phyloP scores from a whole-genome alignment of 2,113 vertebrate genomes.

The Nyctereutes procyonoides region DNA sequence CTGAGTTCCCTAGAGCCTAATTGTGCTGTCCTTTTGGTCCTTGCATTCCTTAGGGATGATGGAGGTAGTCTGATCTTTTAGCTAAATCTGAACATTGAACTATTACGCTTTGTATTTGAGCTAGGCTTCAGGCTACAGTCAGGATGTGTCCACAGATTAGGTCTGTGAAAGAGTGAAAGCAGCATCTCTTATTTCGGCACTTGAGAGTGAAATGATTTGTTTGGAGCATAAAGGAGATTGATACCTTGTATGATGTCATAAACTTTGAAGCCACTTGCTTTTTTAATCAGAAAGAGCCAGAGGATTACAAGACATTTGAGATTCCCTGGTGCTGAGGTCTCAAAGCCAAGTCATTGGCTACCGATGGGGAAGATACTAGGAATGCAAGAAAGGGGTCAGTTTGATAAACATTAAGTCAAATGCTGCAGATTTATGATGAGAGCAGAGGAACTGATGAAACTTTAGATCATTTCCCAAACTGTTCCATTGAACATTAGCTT shows the following conservation, averaged over 20 bases:
- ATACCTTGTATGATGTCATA: slow-evolving; percentile 49
- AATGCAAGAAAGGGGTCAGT: background rate
- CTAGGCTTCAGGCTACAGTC: background rate
- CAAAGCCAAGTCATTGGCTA: background rate
- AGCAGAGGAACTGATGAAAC: background rate
- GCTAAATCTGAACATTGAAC: background rate
- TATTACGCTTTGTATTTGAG: background rate
- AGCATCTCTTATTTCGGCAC: background rate
- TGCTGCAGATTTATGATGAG: background rate
- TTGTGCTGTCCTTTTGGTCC: background rate
- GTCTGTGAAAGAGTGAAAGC: slow-evolving; percentile 1
- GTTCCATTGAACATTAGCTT: slow-evolving; percentile 14
- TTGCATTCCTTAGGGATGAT: background rate
- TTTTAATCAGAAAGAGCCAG: background rate
- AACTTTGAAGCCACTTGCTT: slow-evolving; percentile 57
- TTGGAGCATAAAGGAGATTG: background rate
- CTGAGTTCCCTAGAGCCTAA: background rate
- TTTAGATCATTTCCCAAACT: slow-evolving; percentile 44
- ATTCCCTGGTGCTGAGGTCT: slow-evolving; percentile 1
- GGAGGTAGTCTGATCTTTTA: background rate
- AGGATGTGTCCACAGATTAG: background rate
- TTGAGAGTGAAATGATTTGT: slow-evolving; percentile 50
- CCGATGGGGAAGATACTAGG: background rate
- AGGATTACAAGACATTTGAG: slow-evolving; percentile 14
- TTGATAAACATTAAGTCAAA: background rate